Base-by-base conservation (phyloP, 2,797 vertebrate genomes). In the Muraenolepis orangiensis region DNA sequence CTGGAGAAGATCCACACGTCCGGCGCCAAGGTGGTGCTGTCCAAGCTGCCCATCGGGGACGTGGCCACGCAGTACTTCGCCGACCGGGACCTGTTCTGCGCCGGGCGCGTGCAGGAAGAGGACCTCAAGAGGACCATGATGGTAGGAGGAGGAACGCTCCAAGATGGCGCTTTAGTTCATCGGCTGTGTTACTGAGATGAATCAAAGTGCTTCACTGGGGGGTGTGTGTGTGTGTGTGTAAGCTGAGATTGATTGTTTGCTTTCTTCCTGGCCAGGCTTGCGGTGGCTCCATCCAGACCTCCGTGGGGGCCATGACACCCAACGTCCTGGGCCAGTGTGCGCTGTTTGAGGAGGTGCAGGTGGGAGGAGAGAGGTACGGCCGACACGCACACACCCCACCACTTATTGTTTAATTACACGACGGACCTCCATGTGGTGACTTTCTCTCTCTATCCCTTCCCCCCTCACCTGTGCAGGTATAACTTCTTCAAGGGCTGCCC, bases 41-140 rank as follows among this genome's bases (percentile, higher is more conserved):
- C 94, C 68, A 98, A 98, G 82, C 90, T 99, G 0, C 96, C 98
- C 16, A 99, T 98, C 0, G 98, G 98, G 0, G 98, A 99, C 0
- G 97, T 99, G 83, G 98, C 98, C 64, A 99, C 98, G 0, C 97
- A 99, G 91, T 99, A 95, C 88, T 99, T 99, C 0, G 98, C 98
- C 0, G 98, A 99, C 81, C 92, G 97, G 85, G 98, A 99, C 91
- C 90, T 99, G 91, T 99, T 99, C 89, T 99, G 98, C 76, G 98
- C 98, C 0, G 98, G 98, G 67, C 93, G 98, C 0, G 98, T 99
- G 40, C 95, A 95, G 0, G 98, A 99, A 79, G 98, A 99, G 82
- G 98, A 99, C 81, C 94, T 99, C 76, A 97, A 92, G 89, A 95
- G 98, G 84, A 99, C 98, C 4, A 98, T 99, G 98, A 98, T 98